Percentiles rank a stretch among this genome's conserved stretches.
phyloP scores from a whole-genome alignment of 2,888 invertebrate species.

The Caenorhabditis sp. region DNA sequence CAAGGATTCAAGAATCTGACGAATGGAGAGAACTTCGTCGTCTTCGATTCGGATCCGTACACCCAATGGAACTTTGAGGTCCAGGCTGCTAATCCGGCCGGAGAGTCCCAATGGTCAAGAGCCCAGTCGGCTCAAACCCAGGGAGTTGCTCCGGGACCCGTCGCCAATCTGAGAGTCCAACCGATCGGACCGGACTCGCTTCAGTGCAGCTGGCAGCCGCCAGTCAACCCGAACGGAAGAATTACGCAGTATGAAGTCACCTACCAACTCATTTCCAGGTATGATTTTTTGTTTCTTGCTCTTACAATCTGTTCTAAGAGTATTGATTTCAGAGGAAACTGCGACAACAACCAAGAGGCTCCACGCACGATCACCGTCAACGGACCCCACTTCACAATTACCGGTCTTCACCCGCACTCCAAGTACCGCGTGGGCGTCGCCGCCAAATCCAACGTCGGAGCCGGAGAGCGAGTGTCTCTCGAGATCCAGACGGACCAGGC shows the following conservation, averaged over 20 bases:
- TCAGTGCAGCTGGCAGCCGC: constrained; percentile 77
- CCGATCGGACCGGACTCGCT: constrained; percentile 73
- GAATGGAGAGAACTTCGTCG: constrained; percentile 70
- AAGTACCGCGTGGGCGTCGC: constrained; percentile 78
- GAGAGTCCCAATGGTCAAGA: constrained; percentile 75
- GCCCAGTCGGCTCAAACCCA: constrained; percentile 74
- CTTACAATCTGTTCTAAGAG: too few relatives aligned
- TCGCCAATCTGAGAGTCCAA: constrained; percentile 73
- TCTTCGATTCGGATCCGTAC: constrained; percentile 78
- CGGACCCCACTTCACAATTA: constrained; percentile 73
- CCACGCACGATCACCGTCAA: constrained; percentile 70
- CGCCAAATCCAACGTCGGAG: constrained; percentile 74
- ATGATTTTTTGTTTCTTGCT: too few relatives aligned
- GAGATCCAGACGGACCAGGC: constrained; percentile 77
- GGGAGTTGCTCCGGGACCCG: constrained; percentile 76
- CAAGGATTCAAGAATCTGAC: constrained; percentile 74
- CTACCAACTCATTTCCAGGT: constrained; percentile 77
- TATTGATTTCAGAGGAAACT: constrained; percentile 74
- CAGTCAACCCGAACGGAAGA: constrained; percentile 76
- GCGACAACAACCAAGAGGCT: constrained; percentile 73
- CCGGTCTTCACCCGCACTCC: constrained; percentile 78
- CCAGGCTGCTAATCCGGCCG: constrained; percentile 78
- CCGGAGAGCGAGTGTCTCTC: constrained; percentile 72
- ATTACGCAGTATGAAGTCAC: constrained; percentile 78
- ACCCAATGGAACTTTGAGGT: constrained; percentile 78